Evolutionary conservation across 1,140 invertebrate genomes (phyloP).

Genomic region (Drosophila baimaii): DNA sequence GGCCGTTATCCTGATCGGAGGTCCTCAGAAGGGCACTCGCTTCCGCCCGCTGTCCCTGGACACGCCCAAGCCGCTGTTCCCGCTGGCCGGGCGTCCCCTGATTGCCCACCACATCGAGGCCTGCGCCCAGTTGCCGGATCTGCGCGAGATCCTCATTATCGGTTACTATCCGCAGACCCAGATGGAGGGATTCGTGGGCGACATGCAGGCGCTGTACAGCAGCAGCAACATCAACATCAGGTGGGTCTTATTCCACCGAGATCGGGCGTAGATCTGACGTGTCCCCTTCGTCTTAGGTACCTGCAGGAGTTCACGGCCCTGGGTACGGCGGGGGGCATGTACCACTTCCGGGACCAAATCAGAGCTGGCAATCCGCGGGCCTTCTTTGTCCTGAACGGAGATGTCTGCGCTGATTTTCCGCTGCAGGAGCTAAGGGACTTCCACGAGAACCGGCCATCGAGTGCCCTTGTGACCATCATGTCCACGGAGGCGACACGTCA

Average conservation of each 20-base stretch:
- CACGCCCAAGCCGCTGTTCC: constrained; percentile 98
- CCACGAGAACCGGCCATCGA: constrained; percentile 87
- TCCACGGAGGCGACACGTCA: constrained; percentile 95
- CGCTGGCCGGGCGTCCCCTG: constrained; percentile 96
- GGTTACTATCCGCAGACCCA: constrained; percentile 95
- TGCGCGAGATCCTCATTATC: constrained; percentile 97
- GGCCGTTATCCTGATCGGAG: constrained; percentile 91
- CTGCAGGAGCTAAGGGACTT: constrained; percentile 93
- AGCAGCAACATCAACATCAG: constrained; percentile 93
- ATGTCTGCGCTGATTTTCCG: constrained; percentile 99
- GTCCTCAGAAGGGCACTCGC: constrained; percentile 93
- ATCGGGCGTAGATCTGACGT: constrained; percentile 47
- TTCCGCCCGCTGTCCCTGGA: constrained; percentile 98
- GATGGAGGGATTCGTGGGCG: constrained; percentile 92
- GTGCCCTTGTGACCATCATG: constrained; percentile 89
- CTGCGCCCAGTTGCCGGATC: constrained; percentile 90
- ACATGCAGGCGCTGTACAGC: constrained; percentile 93
- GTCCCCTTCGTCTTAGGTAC: constrained; percentile 86
- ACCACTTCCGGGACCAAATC: constrained; percentile 98
- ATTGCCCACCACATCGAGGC: constrained; percentile 99
- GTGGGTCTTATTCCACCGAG: constrained; percentile 78
- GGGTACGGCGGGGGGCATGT: constrained; percentile 98
- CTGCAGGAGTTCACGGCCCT: constrained; percentile 97
- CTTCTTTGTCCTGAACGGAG: constrained; percentile 98
- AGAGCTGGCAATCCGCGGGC: constrained; percentile 93